These are phyloP conservation scores for Ambastaia sidthimunki DNA, from an alignment of 2,797 vertebrate species.

Conservation along the genomic window DNA sequence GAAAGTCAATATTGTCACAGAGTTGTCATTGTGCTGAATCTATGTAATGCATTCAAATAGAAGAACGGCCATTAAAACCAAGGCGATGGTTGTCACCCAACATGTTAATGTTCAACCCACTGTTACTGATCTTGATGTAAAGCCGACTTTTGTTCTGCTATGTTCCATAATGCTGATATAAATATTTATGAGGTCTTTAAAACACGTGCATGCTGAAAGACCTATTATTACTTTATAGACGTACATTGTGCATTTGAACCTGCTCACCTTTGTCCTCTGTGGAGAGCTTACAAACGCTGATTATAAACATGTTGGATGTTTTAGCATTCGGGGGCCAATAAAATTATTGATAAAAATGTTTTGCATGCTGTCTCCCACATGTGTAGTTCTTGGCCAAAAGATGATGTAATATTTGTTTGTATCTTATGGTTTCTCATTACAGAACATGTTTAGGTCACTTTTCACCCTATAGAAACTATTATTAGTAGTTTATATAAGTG, in stretches of 20 bases:
- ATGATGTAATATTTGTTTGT: background rate
- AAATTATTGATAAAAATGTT: conserved; percentile 1
- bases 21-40: conserved; percentile 37
- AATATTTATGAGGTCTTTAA: conserved; percentile 43
- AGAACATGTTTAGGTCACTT: background rate
- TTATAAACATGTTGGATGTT: background rate
- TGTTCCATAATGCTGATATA: conserved; percentile 34
- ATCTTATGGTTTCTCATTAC: background rate
- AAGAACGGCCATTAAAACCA: conserved; percentile 26
- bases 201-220: conserved; percentile 28
- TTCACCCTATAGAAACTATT: background rate
- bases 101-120: conserved; percentile 54
- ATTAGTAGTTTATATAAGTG: no score
- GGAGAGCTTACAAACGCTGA: background rate
- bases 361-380: background rate
- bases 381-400: no score
- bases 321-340: conserved; percentile 19
- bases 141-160: conserved; percentile 49
- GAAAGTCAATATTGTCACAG: conserved; percentile 39
- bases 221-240: conserved; percentile 38
- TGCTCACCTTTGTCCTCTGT: conserved; percentile 22
- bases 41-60: conserved; percentile 25
- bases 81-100: conserved; percentile 4
- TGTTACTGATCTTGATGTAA: conserved; percentile 41
- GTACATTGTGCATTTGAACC: conserved; percentile 8